Conservation (phyloP, 2,797 vertebrate genomes). For the Halcyon badia region DNA sequence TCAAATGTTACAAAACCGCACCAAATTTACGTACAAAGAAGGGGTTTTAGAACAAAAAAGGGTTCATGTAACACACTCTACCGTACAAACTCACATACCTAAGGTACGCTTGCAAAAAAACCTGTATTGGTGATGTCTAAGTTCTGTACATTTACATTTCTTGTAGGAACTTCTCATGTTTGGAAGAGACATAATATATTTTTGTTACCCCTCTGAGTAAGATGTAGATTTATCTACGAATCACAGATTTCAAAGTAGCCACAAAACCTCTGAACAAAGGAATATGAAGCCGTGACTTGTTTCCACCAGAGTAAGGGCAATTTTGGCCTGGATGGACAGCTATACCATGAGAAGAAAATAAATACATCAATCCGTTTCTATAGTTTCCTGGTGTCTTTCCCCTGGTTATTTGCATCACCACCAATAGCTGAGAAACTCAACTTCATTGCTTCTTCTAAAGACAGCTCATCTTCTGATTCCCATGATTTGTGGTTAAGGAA, state of each 20-base stretch:
- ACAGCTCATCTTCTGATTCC: background rate
- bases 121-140: rapidly evolving
- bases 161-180: background rate
- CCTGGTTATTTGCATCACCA: background rate
- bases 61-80: background rate
- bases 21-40: conserved; percentile 61
- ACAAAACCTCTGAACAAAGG: background rate
- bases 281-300: background rate
- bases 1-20: conserved; percentile 62
- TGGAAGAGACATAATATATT: background rate
- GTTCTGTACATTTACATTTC: background rate
- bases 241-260: background rate
- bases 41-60: conserved; percentile 9
- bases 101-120: background rate
- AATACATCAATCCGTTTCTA: background rate
- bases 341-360: background rate
- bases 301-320: background rate
- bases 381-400: background rate
- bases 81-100: background rate
- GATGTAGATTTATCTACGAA: background rate
- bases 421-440: background rate
- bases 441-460: background rate
- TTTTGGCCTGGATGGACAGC: background rate
- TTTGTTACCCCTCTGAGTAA: background rate
- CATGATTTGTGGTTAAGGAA: background rate